Base-by-base conservation (phyloP, 1,140 invertebrate species). In the honey bee (Apis mellifera) region DNA sequence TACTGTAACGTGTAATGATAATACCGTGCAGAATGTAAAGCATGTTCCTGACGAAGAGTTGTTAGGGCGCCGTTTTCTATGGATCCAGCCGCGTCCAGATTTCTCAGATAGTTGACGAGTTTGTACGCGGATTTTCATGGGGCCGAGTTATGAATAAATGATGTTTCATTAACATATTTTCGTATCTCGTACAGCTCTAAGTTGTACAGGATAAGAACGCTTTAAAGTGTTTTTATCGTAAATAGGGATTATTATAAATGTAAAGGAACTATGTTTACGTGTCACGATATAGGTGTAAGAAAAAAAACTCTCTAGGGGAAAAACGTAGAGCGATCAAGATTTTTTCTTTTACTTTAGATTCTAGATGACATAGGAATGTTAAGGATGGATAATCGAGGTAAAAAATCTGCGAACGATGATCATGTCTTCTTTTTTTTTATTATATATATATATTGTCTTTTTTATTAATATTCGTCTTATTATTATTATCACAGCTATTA, bases 201-300 rank as follows among this genome's bases (percentile, higher is more conserved):
- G 74, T 89, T 86, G 84, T 80, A 79, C 77, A 78, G 79, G 77
- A 83, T 83, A 85, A 85, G 42, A 87, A 79, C 71, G 72, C 76
- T 84, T 78, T 23, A 50, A 82, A 78, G 65, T 69, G 62, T 85
- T 85, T 88, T 74, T 88, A 78, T 88, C 82, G 71, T 71, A 48
- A 77, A 68, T 77, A 88, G 65, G n/a, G 77, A 75, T 82, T 88
- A 76, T 84, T 76, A 78, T 83, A 66, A 86, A 84, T 89, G 87
- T 89, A 89, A 88, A 84, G 86, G 84, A 89, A 84, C 86, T 84
- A 86, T 86, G 85, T 86, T 81, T 89, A 74, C 73, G 84, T 89
- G 84, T 89, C 81, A 71, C 74, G 84, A 73, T 82, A 77, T 89
- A 89, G 79, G 64, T 82, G 84, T 89, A 82, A 84, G 88, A 42